phyloP scores from a whole-genome alignment of 2,888 invertebrate species.

The Temnothorax ravouxi region DNA sequence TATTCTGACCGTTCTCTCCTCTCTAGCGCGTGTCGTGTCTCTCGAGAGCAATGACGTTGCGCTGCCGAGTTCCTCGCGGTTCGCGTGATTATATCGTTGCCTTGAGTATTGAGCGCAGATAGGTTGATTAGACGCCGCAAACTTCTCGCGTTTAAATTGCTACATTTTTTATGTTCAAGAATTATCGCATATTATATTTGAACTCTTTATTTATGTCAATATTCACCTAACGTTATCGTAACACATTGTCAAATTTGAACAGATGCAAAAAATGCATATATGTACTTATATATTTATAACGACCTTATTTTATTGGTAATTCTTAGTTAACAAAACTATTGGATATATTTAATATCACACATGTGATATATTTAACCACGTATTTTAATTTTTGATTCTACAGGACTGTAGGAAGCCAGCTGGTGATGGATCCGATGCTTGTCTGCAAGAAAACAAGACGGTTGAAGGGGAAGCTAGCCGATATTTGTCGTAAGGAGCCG shows the following conservation, averaged over 20 bases:
- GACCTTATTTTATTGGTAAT: neutral
- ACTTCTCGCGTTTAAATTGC: neutral
- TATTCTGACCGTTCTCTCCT: constrained; percentile 52
- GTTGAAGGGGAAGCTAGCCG: constrained; percentile 92
- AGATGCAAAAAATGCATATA: neutral
- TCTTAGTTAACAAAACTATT: neutral
- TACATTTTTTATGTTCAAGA: neutral
- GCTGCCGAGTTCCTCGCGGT: neutral
- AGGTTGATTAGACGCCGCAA: neutral
- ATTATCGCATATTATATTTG: neutral
- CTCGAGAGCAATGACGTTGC: neutral
- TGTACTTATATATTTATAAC: neutral
- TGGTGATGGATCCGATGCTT: constrained; percentile 95
- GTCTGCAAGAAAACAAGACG: constrained; percentile 95
- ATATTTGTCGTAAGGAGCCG: constrained; percentile 95
- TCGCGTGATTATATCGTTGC: constrained; percentile 3
- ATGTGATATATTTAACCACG: neutral
- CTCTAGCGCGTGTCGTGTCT: constrained; percentile 18
- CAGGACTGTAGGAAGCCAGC: constrained; percentile 94
- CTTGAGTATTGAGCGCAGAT: constrained; percentile 15
- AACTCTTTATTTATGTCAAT: neutral
- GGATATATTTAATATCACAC: neutral
- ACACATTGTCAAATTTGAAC: neutral
- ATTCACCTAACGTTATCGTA: neutral
- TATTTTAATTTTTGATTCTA: constrained; percentile 53